These are phyloP conservation scores for Epinephelus moara DNA, from an alignment of 2,113 vertebrate genomes.

Conservation along the genomic window DNA sequence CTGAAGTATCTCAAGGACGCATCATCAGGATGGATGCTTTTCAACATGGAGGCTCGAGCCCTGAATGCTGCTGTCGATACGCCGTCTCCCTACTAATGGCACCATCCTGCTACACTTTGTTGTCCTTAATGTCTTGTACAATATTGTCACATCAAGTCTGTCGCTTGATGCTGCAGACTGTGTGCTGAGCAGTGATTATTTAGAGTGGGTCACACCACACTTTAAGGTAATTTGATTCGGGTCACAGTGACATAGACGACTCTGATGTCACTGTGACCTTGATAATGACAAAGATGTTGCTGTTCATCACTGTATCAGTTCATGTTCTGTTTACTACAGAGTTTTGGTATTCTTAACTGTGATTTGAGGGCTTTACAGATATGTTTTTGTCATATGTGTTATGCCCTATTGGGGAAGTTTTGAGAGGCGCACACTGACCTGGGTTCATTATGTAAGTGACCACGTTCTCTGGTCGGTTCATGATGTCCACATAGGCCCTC, in stretches of 20 bases:
- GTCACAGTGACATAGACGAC: not conserved
- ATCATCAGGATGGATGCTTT: conserved; percentile 3
- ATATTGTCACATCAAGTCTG: not conserved
- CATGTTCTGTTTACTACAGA: not conserved
- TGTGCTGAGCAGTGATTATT: conserved; percentile 1
- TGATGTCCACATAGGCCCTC: conserved; percentile 88
- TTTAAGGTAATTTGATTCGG: conserved; percentile 13
- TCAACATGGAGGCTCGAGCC: not conserved
- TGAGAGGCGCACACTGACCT: conserved; percentile 82
- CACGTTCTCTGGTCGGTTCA: conserved; percentile 87
- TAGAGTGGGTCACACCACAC: not conserved
- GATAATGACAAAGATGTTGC: not conserved
- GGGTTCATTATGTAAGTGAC: conserved; percentile 91
- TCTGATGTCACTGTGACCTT: conserved; percentile 22
- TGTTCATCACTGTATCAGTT: not conserved
- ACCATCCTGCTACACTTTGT: not conserved
- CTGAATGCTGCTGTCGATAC: not conserved
- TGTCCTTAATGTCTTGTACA: not conserved
- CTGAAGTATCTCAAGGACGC: not conserved
- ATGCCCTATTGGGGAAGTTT: no score
- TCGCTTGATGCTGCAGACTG: conserved; percentile 3
- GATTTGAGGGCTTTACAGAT: not conserved
- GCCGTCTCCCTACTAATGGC: not conserved
- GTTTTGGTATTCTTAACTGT: no score
- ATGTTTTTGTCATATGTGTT: not conserved